Percentiles rank a stretch among this genome's conserved stretches.
These are phyloP conservation scores for Oncorhynchus kisutch DNA, from an alignment of 2,113 vertebrate species.

Conservation along the genomic window DNA sequence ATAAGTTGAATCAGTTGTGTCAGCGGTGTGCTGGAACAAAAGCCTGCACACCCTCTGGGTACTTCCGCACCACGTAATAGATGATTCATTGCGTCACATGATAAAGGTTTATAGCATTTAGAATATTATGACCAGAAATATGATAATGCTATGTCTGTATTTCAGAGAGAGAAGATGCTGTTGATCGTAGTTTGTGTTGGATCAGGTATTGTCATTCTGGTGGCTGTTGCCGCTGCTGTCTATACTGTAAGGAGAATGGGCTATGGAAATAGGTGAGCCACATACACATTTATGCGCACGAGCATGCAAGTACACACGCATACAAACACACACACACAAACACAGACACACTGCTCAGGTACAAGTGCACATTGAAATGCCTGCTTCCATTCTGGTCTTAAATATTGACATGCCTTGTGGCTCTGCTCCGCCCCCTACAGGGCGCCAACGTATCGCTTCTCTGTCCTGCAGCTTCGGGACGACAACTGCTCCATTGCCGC, in stretches of 20 bases:
- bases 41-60: too few species aligned
- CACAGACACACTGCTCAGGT: not conserved
- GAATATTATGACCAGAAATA: not conserved
- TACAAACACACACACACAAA: not conserved
- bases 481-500: slow-evolving; percentile 42
- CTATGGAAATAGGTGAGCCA: slow-evolving; percentile 62
- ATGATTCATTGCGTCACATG: too few species aligned
- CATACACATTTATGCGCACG: not conserved
- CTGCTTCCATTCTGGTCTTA: not conserved
- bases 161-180: slow-evolving; percentile 63
- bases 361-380: not conserved
- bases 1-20: too few species aligned
- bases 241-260: slow-evolving; percentile 61
- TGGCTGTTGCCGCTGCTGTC: slow-evolving; percentile 43
- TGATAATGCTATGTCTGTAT: not conserved
- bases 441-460: slow-evolving; percentile 69
- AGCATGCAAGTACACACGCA: not conserved
- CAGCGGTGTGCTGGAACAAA: too few species aligned
- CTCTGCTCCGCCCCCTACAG: slow-evolving; percentile 48
- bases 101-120: not conserved
- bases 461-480: slow-evolving; percentile 68
- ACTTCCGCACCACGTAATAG: too few species aligned
- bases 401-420: not conserved
- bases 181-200: slow-evolving; percentile 65
- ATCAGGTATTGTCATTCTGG: slow-evolving; percentile 56